Percentiles rank a stretch among this genome's conserved stretches.
These are phyloP conservation scores for Nebria brevicollis DNA, from an alignment of 2,888 invertebrate genomes.

Conservation along the genomic window DNA sequence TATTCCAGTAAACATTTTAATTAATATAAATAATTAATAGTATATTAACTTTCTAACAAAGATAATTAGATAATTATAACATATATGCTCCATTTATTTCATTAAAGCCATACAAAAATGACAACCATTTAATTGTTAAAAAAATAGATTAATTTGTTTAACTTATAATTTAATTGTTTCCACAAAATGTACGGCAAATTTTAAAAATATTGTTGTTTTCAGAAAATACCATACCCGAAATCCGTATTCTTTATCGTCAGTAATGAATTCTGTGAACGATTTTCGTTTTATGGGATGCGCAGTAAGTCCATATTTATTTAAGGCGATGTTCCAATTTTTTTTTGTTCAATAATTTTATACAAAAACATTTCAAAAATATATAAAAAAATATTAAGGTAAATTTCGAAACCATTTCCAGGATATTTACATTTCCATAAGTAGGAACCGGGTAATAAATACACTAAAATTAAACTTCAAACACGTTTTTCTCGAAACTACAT, in stretches of 20 bases:
- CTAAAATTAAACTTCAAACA: too few relatives aligned
- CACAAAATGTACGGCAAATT: background rate
- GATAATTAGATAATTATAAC: background rate
- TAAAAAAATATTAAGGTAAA: too few relatives aligned
- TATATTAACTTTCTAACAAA: background rate
- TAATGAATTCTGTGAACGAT: conserved; percentile 98
- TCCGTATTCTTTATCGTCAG: conserved; percentile 92
- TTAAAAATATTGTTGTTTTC: conserved; percentile 57
- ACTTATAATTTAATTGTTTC: background rate
- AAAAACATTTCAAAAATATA: too few relatives aligned
- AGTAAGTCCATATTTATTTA: conserved; percentile 70
- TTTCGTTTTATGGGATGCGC: conserved; percentile 97
- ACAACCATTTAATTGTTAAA: background rate
- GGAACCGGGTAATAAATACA: too few relatives aligned
- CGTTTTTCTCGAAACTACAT: too few relatives aligned
- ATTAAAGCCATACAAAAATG: background rate
- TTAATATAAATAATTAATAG: background rate
- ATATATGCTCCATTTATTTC: background rate
- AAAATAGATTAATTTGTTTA: background rate
- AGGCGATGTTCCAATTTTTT: too few relatives aligned
- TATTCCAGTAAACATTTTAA: background rate
- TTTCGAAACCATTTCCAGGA: too few relatives aligned
- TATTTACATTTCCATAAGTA: too few relatives aligned
- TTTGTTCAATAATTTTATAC: too few relatives aligned
- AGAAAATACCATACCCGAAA: conserved; percentile 83